Conservation (phyloP, 2,113 vertebrate genomes). For the Isichthys henryi region DNA sequence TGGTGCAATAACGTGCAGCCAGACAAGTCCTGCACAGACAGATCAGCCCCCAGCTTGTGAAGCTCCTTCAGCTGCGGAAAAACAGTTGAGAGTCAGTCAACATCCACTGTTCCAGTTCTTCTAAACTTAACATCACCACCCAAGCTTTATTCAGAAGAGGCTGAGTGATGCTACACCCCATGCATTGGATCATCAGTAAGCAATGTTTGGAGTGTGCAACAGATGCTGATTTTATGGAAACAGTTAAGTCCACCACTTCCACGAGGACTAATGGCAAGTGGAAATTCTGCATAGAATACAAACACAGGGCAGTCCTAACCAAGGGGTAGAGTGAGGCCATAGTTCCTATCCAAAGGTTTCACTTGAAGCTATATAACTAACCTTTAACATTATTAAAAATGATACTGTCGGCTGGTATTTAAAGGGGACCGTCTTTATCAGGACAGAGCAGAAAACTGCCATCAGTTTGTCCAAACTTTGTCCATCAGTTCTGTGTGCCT, state of each 20-base stretch:
- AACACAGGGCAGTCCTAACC: neutral
- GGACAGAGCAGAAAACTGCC: neutral
- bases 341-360: neutral
- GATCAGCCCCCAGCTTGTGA: conserved; percentile 72
- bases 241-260: neutral
- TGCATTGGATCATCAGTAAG: neutral
- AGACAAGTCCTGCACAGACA: conserved; percentile 62
- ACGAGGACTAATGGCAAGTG: neutral
- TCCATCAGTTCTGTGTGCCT: neutral
- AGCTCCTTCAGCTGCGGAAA: conserved; percentile 73
- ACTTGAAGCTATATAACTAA: neutral
- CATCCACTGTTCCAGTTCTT: neutral
- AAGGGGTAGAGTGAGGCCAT: neutral
- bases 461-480: neutral
- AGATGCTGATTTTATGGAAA: neutral
- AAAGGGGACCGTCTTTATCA: neutral
- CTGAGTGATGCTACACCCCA: neutral
- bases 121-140: neutral
- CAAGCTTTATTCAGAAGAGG: neutral
- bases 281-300: neutral
- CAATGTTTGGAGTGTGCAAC: neutral
- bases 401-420: neutral
- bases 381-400: neutral
- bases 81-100: neutral
- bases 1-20: conserved; percentile 81